phyloP scores from a whole-genome alignment of 1,140 invertebrate genomes.

The Lordiphosa clarofinis region DNA sequence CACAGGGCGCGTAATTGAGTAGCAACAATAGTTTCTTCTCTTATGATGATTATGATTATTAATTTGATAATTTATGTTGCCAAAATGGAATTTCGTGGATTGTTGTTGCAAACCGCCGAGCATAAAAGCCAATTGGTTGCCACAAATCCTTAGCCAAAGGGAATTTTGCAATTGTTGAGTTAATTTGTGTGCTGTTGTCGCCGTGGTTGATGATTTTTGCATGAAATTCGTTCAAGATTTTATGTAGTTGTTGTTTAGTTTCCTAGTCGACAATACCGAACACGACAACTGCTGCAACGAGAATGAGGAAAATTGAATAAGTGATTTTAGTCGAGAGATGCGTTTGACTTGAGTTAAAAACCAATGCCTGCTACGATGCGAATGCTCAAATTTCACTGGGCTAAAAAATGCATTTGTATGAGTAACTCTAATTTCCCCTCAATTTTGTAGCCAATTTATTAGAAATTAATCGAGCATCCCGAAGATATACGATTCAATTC shows the following conservation, averaged over 20 bases:
- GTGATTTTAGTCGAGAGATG: conserved; percentile 43
- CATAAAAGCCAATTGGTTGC: conserved; percentile 57
- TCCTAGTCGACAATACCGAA: conserved; percentile 48
- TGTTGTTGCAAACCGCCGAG: conserved; percentile 46
- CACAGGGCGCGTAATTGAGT: conserved; percentile 7
- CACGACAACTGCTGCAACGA: conserved; percentile 77
- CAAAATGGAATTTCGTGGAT: conserved; percentile 77
- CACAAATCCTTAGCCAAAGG: conserved; percentile 76
- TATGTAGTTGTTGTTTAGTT: background rate
- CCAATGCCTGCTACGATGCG: conserved; percentile 47
- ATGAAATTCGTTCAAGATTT: conserved; percentile 24
- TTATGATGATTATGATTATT: conserved; percentile 5
- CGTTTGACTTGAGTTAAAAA: conserved; percentile 42
- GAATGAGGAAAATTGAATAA: conserved; percentile 58
- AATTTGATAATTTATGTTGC: conserved; percentile 36
- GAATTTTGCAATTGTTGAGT: conserved; percentile 79
- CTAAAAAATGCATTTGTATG: conserved; percentile 28
- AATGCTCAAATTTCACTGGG: conserved; percentile 3
- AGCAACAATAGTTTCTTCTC: conserved; percentile 16
- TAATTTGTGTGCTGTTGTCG: conserved; percentile 56
- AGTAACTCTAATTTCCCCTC: conserved; percentile 40
- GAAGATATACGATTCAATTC: conserved; percentile 77
- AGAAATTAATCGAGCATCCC: conserved; percentile 79
- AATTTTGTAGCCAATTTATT: conserved; percentile 59
- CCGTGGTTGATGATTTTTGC: conserved; percentile 28